phyloP scores from a whole-genome alignment of 2,113 vertebrate genomes.

The Hucho hucho region DNA sequence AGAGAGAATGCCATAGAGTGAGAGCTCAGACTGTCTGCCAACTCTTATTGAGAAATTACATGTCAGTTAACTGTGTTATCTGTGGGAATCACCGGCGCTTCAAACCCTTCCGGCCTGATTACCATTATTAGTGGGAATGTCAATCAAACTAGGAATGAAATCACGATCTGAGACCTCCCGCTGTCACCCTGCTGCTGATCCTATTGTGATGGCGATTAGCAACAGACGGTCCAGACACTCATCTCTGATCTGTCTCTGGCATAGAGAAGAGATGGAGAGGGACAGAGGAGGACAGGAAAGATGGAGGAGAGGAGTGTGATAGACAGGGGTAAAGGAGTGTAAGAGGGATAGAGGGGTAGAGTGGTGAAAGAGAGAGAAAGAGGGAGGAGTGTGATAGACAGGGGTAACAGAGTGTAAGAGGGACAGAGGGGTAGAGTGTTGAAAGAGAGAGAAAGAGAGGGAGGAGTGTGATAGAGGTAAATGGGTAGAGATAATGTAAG shows the following conservation, averaged over 20 bases:
- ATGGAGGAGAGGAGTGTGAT: not conserved
- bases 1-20: slow-evolving; percentile 75
- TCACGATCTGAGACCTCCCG: slow-evolving; percentile 28
- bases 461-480: not conserved
- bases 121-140: slow-evolving; percentile 49
- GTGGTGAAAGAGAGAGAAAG: not conserved
- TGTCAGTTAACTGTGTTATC: not conserved
- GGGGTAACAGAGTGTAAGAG: not conserved
- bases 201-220: slow-evolving; percentile 47
- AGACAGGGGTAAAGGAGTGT: not conserved
- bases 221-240: slow-evolving; percentile 35
- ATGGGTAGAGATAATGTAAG: not conserved
- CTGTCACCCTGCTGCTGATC: slow-evolving; percentile 28
- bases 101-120: slow-evolving; percentile 41
- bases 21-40: not conserved
- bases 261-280: slow-evolving; percentile 24
- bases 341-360: not conserved
- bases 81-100: slow-evolving; percentile 29
- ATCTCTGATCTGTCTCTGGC: slow-evolving; percentile 5
- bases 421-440: not conserved
- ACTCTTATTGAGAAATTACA: not conserved
- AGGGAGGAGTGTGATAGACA: not conserved
- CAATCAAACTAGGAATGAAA: slow-evolving; percentile 47
- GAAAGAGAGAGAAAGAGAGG: not conserved
- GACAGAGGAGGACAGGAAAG: slow-evolving; percentile 1